These are phyloP conservation scores for Onychostoma macrolepis DNA, from an alignment of 2,113 vertebrate species.

Conservation along the genomic window DNA sequence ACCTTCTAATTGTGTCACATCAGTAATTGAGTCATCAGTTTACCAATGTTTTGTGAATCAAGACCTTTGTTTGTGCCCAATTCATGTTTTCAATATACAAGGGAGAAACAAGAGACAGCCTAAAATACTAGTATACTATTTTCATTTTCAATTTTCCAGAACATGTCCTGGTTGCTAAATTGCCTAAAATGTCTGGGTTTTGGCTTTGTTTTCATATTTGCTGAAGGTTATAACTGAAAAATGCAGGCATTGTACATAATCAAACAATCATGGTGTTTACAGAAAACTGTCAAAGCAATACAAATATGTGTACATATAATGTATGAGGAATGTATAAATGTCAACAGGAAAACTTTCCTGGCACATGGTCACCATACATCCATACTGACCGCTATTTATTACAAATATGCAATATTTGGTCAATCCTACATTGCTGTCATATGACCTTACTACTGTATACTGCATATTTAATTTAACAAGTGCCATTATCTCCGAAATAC, in stretches of 20 bases:
- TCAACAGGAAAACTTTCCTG: not conserved
- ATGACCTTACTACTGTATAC: not conserved
- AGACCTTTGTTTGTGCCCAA: not conserved
- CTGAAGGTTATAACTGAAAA: no score
- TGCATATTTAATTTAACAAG: constrained; percentile 1
- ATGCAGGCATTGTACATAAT: no score
- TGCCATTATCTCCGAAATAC: not conserved
- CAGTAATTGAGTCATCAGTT: not conserved
- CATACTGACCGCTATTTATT: not conserved
- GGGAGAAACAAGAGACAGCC: not conserved
- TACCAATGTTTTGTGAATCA: not conserved
- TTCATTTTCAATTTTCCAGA: no score
- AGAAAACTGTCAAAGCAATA: no score
- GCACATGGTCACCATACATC: not conserved
- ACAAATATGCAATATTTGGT: not conserved
- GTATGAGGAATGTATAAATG: no score
- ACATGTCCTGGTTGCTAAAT: no score
- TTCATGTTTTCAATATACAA: not conserved
- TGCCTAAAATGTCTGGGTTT: no score
- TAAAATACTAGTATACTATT: not conserved
- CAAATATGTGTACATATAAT: no score
- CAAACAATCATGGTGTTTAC: no score
- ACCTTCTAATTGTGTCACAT: not conserved
- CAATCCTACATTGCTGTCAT: not conserved
- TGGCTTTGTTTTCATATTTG: no score